These are phyloP conservation scores for Alosa alosa DNA, from an alignment of 2,113 vertebrate species.

Conservation along the genomic window DNA sequence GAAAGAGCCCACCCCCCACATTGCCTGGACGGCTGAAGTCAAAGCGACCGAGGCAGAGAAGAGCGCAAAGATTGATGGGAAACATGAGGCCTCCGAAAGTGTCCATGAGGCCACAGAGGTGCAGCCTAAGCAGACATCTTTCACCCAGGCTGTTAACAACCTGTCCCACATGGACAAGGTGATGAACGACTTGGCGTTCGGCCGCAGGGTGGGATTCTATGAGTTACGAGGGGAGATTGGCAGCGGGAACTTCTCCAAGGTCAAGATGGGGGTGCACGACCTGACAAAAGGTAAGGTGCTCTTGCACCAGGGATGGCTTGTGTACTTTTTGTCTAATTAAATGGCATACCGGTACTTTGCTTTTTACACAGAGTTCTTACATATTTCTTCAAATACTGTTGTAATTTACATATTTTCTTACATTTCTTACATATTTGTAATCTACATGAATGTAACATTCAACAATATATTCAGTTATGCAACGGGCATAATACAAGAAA, in stretches of 20 bases:
- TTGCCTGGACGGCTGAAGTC: conserved; percentile 15
- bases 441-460: too few species aligned
- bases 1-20: conserved; percentile 21
- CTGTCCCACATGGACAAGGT: conserved; percentile 62
- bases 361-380: too few species aligned
- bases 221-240: conserved; percentile 71
- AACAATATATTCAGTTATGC: too few species aligned
- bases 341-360: too few species aligned
- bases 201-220: conserved; percentile 67
- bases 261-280: conserved; percentile 69
- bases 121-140: conserved; percentile 38
- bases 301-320: neutral
- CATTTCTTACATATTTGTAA: too few species aligned
- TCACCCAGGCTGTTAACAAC: conserved; percentile 62
- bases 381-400: too few species aligned
- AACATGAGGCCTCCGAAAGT: neutral
- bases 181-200: conserved; percentile 60
- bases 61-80: neutral
- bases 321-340: neutral
- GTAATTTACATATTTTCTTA: too few species aligned
- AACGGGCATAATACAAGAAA: too few species aligned
- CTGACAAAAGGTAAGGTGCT: conserved; percentile 70
- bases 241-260: conserved; percentile 72
- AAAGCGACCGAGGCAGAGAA: conserved; percentile 21
- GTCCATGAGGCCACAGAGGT: conserved; percentile 21